Percentiles rank a stretch among this genome's conserved stretches.
These are phyloP conservation scores for Tokudaia muenninki DNA, from an alignment of 2,797 vertebrate genomes.

Conservation along the genomic window DNA sequence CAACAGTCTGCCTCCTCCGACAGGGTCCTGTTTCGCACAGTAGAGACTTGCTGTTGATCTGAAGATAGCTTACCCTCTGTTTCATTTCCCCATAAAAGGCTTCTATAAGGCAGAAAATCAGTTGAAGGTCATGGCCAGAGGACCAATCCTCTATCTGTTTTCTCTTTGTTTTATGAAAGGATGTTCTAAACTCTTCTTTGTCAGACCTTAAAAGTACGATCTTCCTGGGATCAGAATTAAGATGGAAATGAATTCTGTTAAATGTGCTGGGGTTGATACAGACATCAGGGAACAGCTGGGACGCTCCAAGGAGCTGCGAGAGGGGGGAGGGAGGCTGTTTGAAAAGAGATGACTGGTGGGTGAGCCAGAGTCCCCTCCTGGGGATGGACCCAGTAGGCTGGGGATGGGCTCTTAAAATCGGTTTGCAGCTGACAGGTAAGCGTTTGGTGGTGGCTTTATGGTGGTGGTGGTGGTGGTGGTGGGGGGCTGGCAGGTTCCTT, in stretches of 20 bases:
- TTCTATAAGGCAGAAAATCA: conserved; percentile 54
- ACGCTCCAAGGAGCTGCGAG: not conserved
- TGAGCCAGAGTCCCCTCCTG: not conserved
- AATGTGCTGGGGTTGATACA: conserved; percentile 52
- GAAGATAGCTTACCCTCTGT: not conserved
- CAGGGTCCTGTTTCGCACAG: not conserved
- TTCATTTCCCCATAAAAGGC: conserved; percentile 33
- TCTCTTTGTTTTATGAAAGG: conserved; percentile 67
- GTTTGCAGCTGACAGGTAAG: not conserved
- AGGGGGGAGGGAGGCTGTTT: not conserved
- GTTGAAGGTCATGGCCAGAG: conserved; percentile 73
- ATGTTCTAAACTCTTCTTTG: conserved; percentile 51
- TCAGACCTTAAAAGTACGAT: conserved; percentile 74
- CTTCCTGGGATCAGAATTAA: conserved; percentile 71
- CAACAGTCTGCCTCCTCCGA: not conserved
- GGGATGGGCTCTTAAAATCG: no score
- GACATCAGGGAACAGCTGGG: conserved; percentile 75
- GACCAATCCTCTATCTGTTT: conserved; percentile 60
- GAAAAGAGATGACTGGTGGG: not conserved
- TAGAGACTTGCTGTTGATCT: not conserved
- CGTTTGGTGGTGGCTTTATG: not conserved
- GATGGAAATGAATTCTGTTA: conserved; percentile 76
- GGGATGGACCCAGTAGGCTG: not conserved
- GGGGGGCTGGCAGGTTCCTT: not conserved
- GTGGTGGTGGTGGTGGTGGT: no score